These are phyloP conservation scores for Drosophila pandora DNA, from an alignment of 1,140 invertebrate species.

Conservation along the genomic window DNA sequence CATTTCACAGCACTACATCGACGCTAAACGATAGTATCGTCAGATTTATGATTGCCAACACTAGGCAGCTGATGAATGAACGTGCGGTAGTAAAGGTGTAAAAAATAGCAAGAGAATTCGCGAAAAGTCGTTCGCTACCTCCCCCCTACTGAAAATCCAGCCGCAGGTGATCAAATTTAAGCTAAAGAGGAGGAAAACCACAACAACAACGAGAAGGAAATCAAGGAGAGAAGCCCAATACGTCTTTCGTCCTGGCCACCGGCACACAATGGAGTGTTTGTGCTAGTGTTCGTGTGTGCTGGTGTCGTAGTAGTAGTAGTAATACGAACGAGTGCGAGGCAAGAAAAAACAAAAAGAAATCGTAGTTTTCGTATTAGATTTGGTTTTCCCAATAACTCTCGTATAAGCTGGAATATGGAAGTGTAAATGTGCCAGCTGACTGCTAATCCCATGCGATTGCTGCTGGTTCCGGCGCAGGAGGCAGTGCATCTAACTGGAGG, in stretches of 20 bases:
- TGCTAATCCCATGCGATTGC: constrained; percentile 41
- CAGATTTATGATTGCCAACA: constrained; percentile 27
- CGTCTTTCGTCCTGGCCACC: constrained; percentile 31
- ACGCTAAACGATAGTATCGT: not conserved
- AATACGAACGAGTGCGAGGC: constrained; percentile 64
- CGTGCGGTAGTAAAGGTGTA: constrained; percentile 62
- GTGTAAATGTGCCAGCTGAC: constrained; percentile 25
- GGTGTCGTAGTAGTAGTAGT: constrained; percentile 60
- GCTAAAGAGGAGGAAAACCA: not conserved
- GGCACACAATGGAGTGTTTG: constrained; percentile 50
- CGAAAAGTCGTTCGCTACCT: constrained; percentile 41
- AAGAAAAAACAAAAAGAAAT: constrained; percentile 50
- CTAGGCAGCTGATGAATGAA: constrained; percentile 68
- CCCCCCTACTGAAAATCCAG: not conserved
- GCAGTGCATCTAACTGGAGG: constrained; percentile 33
- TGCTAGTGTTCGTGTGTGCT: constrained; percentile 55
- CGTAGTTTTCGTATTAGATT: constrained; percentile 27
- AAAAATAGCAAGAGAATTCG: constrained; percentile 57
- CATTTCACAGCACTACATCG: not conserved
- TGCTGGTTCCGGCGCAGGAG: constrained; percentile 40
- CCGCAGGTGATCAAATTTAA: not conserved
- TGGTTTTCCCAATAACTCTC: constrained; percentile 4
- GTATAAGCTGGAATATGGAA: constrained; percentile 10
- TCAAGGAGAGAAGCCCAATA: constrained; percentile 5
- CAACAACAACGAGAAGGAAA: not conserved